Conservation (phyloP, 2,797 vertebrate species). For the Pseudochromis fuscus region DNA sequence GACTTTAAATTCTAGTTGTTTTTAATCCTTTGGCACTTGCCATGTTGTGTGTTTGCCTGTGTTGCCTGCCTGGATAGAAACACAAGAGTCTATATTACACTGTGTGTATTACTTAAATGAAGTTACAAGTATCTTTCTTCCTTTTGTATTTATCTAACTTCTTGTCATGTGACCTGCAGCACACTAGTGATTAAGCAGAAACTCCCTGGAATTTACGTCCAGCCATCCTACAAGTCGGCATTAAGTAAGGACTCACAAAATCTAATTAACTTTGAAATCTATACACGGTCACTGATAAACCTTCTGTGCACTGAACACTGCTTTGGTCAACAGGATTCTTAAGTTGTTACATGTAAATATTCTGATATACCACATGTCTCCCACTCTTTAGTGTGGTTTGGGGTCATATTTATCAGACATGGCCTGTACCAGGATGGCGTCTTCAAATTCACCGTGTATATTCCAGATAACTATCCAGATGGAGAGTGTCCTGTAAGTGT, state of each 20-base stretch:
- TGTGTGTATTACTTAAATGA: no score
- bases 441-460: constrained; percentile 99
- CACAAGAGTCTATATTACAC: no score
- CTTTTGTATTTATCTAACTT: constrained; percentile 28
- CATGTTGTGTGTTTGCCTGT: neutral
- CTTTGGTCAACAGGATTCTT: neutral
- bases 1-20: neutral
- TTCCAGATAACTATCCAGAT: constrained; percentile 99
- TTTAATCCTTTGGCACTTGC: neutral
- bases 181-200: constrained; percentile 98
- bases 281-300: neutral
- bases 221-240: constrained; percentile 96
- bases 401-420: constrained; percentile 98
- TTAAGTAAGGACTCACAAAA: constrained; percentile 88
- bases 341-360: neutral
- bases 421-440: constrained; percentile 98
- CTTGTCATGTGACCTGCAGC: constrained; percentile 80
- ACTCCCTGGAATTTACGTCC: constrained; percentile 96
- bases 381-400: constrained; percentile 93
- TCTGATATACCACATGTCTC: neutral
- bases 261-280: neutral
- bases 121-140: neutral
- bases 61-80: no score
- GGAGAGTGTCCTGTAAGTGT: constrained; percentile 96
- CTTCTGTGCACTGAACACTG: neutral